Conservation (phyloP, 37 sponge, comb jelly and placozoan species). For the Theonella swinhoei region DNA sequence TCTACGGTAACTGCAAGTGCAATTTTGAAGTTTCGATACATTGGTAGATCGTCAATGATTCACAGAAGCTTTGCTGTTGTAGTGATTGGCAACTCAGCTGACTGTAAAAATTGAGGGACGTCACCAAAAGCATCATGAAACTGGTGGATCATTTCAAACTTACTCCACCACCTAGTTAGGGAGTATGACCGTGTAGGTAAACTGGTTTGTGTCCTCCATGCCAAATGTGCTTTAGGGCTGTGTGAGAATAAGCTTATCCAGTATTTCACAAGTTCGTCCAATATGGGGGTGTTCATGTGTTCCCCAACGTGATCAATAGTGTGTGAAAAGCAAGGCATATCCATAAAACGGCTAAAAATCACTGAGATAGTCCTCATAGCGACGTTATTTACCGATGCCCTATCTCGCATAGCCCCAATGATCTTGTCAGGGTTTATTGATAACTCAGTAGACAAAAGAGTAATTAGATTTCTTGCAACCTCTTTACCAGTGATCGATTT, state of each 20-base stretch:
- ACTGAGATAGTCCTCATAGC: conserved; percentile 5
- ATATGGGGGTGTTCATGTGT: conserved; percentile 10
- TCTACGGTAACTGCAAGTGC: conserved; percentile 22
- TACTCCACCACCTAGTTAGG: conserved; percentile 5
- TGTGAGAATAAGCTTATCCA: conserved; percentile 4
- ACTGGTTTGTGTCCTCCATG: conserved; percentile 5
- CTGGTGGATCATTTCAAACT: conserved; percentile 5
- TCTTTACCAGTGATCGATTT: conserved; percentile 13
- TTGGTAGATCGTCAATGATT: conserved; percentile 2
- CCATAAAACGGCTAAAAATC: not conserved
- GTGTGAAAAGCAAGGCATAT: not conserved
- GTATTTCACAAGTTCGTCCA: conserved; percentile 11
- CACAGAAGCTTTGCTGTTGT: not conserved
- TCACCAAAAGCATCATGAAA: conserved; percentile 35
- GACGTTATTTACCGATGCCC: conserved; percentile 20
- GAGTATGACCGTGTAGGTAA: conserved; percentile 16
- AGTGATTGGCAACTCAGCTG: not conserved
- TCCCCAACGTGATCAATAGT: too few relatives aligned
- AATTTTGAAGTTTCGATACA: not conserved
- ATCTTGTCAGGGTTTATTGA: conserved; percentile 2
- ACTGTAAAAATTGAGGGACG: not conserved
- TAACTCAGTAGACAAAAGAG: not conserved
- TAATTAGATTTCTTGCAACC: conserved; percentile 4
- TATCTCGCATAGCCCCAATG: conserved; percentile 22
- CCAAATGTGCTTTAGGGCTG: not conserved